Percentiles rank a stretch among this genome's conserved stretches.
Evolutionary conservation across 2,888 invertebrate species (phyloP).

Genomic region (Lottia gigantea): DNA sequence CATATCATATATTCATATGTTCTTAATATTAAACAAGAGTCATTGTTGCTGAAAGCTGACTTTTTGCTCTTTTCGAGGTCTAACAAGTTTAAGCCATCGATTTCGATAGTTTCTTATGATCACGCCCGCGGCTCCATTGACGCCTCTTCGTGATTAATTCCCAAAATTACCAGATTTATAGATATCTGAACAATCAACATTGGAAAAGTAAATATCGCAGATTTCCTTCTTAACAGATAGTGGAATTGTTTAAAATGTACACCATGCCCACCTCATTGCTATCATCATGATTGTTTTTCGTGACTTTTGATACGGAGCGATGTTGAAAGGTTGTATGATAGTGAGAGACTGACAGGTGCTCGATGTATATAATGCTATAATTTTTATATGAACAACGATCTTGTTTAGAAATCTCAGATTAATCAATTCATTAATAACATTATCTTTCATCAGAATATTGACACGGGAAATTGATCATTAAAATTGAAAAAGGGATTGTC

Average conservation of each 20-base stretch:
- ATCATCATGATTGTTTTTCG: slow-evolving; percentile 7
- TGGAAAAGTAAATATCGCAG: slow-evolving; percentile 2
- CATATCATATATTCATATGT: slow-evolving; percentile 9
- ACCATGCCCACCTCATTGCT: neutral
- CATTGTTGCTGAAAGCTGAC: slow-evolving; percentile 3
- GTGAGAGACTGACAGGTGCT: too few species aligned
- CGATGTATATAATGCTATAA: too few species aligned
- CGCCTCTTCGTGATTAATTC: slow-evolving; percentile 9
- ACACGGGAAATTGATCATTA: too few species aligned
- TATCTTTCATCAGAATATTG: too few species aligned
- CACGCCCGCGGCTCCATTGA: neutral
- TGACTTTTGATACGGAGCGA: neutral
- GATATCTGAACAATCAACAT: slow-evolving; percentile 9
- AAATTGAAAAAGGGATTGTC: too few species aligned
- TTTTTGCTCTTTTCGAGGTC: slow-evolving; percentile 5
- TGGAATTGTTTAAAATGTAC: neutral
- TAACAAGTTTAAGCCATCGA: slow-evolving; percentile 11
- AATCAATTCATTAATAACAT: too few species aligned
- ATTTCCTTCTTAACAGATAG: slow-evolving; percentile 4
- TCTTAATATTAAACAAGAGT: slow-evolving; percentile 8
- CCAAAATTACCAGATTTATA: neutral
- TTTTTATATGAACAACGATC: too few species aligned
- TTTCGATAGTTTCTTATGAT: neutral
- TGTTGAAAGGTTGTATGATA: too few species aligned
- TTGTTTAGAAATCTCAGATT: too few species aligned